These are phyloP conservation scores for Dusona sp. DNA, from an alignment of 2,888 invertebrate genomes.

Conservation along the genomic window DNA sequence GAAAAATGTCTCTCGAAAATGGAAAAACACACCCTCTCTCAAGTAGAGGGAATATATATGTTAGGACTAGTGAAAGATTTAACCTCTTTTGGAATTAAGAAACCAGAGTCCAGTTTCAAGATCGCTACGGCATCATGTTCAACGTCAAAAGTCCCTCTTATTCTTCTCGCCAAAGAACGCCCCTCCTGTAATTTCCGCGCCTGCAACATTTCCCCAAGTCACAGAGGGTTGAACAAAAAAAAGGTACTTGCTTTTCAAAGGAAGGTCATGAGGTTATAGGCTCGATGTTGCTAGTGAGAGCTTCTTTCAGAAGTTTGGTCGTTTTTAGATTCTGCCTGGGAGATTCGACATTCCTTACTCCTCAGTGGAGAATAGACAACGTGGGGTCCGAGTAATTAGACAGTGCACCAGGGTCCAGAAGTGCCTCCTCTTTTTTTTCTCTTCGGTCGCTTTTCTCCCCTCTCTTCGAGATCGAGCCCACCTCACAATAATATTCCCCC, in stretches of 20 bases:
- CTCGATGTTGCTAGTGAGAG: not conserved
- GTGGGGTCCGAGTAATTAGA: constrained; percentile 60
- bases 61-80: not conserved
- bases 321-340: not conserved
- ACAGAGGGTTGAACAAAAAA: constrained; percentile 28
- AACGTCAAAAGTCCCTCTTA: constrained; percentile 26
- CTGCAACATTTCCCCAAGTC: constrained; percentile 47
- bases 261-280: constrained; percentile 9
- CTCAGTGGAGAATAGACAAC: not conserved
- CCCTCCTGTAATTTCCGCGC: constrained; percentile 54
- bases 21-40: constrained; percentile 19
- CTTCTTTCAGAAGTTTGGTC: not conserved
- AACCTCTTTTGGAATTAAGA: constrained; percentile 45
- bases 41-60: not conserved
- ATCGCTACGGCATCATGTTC: not conserved
- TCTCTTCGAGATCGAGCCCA: constrained; percentile 18
- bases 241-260: not conserved
- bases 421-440: constrained; percentile 17
- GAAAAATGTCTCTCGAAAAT: constrained; percentile 26
- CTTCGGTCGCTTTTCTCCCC: not conserved
- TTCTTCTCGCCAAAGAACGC: constrained; percentile 40
- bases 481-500: constrained; percentile 41
- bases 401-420: constrained; percentile 34
- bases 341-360: constrained; percentile 2
- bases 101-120: constrained; percentile 35